Base-by-base conservation (phyloP, 2,797 vertebrate species). In the Hydrophis major region DNA sequence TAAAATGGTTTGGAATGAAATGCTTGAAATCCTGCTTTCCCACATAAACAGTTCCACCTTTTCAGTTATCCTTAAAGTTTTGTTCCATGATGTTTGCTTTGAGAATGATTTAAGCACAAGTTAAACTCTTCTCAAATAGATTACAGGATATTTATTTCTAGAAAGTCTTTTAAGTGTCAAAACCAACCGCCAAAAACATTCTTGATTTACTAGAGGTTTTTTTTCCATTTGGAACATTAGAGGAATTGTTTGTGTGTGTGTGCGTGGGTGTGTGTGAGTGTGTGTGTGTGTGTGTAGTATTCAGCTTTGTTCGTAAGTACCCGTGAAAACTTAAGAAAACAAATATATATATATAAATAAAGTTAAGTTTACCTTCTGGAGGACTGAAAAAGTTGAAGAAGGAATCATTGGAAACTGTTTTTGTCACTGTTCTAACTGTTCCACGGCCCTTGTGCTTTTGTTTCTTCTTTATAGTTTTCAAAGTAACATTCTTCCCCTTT, bases 401-500 rank as follows among this genome's bases (percentile, higher is more conserved):
- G 60, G 99, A 99, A 94, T 99, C 99, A 83, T 99, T 99, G 88
- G 99, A 99, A 96, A 99, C 99, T 0, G 99, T 99, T 97, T 99
- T 99, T 96, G 99, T 99, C 97, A 99, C 99, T 0, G 99, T 99
- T 96, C 99, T 98, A 96, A 99, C 99, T 53, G 99, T 99, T 93
- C 99, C 99, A 1, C 99, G 99, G 16, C 99, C 99, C 99, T 99
- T 99, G 97, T 99, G 99, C 96, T 99, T 99, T 97, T 99, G 99
- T 94, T 99, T 99, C 98, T 99, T 99, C 97, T 99, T 99, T 97
- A 99, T 99, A 1, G 99, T 99, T 98, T 99, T 99, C 97, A 99
- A 97, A 93, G 99, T 99, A 96, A 99, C 99, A 91, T 99, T 99
- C 96, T 99, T 99, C 94, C 99, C 99, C 97, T 99, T 99, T 86